Evolutionary conservation across 1,140 invertebrate species (phyloP), one percentile per base, ranked within the genome.

Genomic region (Calephelis virginiensis): DNA sequence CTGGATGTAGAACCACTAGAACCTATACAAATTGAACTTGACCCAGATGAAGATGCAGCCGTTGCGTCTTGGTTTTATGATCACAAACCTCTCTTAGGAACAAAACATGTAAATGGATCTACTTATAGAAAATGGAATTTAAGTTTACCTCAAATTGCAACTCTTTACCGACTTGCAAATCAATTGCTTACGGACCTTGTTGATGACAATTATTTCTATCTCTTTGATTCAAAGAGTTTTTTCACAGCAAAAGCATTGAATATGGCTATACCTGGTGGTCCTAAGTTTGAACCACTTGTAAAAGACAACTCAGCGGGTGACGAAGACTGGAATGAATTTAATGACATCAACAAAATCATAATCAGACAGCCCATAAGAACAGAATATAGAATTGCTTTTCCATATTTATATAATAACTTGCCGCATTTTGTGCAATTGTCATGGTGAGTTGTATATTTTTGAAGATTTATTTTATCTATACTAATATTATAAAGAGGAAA

Each of bases 301-400:
- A 99, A 99, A 84, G 99, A 99, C 92, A 96, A 97, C 73, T 98
- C 98, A 85, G 95, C 97, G 70, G 97, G 96, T 11, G 99, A 99
- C 93, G 99, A 99, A 93, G 99, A 99, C 91, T 99, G 99, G 99
- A 99, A 99, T 92, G 99, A 99, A 91, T 99, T 99, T 81, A 99
- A 99, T 92, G 99, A 99, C 84, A 99, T 99, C 63, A 99, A 99
- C 83, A 99, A 99, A 90, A 99, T 99, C 74, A 99, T 99, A 66
- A 99, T 99, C 79, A 92, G 99, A 40, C 98, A 99, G 83, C 98
- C 98, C 40, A 97, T 99, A 73, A 94, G 99, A 68, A 99, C 99
- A 7, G 99, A 99, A 92, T 99, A 99, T 89, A 94, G 99, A 69
- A 99, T 99, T 85, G 99, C 99, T 5, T 99, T 99, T 92, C 99